Conservation (phyloP, 2,113 vertebrate species). For the Synodontis membranacea region DNA sequence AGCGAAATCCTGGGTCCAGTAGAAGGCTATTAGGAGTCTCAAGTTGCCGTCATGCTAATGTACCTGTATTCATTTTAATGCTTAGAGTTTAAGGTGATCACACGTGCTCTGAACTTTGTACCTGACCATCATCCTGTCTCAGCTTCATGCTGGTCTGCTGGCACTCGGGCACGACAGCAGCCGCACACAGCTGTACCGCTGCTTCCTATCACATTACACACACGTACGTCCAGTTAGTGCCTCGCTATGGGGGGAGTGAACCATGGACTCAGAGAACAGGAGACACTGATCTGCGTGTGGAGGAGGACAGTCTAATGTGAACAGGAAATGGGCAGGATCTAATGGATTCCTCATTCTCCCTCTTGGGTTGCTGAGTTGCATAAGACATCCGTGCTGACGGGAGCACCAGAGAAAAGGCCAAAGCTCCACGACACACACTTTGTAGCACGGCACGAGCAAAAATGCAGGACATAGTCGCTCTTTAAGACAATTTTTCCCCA, state of each 20-base stretch:
- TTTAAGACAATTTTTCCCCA: background rate
- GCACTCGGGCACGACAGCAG: conserved; percentile 26
- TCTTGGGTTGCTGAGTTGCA: conserved; percentile 35
- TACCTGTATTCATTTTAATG: background rate
- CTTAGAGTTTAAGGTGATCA: background rate
- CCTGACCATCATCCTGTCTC: conserved; percentile 7
- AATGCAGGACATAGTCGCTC: background rate
- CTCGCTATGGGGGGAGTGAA: background rate
- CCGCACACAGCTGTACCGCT: conserved; percentile 40
- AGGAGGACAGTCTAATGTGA: conserved; percentile 54
- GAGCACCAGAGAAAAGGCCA: conserved; percentile 25
- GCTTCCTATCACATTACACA: conserved; percentile 38
- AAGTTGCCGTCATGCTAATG: background rate
- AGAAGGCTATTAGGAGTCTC: background rate
- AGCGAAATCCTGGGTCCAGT: background rate
- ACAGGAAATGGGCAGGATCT: conserved; percentile 58
- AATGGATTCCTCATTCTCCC: conserved; percentile 54
- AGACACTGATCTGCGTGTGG: conserved; percentile 40
- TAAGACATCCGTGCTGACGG: conserved; percentile 38
- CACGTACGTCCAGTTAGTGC: background rate
- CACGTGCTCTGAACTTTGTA: background rate
- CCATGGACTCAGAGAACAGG: background rate
- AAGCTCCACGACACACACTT: background rate
- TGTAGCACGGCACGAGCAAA: conserved; percentile 7
- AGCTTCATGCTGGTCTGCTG: conserved; percentile 18